A percentile compares a stretch with the other conserved stretches of the same genome.
Conservation (phyloP, 2,888 invertebrate species). For the Byasa hedistus region DNA sequence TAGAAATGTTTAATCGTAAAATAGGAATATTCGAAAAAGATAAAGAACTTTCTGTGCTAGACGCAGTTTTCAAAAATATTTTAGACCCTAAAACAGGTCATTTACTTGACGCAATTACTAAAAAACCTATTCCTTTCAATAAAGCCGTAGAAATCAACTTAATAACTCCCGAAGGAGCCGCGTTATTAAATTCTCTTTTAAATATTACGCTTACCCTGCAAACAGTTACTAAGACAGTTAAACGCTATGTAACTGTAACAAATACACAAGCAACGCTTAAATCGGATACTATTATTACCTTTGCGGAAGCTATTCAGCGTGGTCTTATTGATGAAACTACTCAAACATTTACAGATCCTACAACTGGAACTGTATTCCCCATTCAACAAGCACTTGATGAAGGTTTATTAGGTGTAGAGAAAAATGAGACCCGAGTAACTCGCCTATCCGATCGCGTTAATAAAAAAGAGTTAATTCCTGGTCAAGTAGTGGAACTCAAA, state of each 20-base stretch:
- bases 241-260: constrained; percentile 88
- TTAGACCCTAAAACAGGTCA: constrained; percentile 94
- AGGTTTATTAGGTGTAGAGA: constrained; percentile 84
- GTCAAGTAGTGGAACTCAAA: constrained; percentile 75
- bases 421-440: constrained; percentile 68
- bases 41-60: constrained; percentile 89
- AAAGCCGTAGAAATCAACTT: constrained; percentile 91
- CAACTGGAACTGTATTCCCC: constrained; percentile 85
- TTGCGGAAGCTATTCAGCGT: constrained; percentile 87
- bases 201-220: constrained; percentile 94
- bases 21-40: constrained; percentile 90
- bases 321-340: constrained; percentile 90
- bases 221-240: constrained; percentile 91
- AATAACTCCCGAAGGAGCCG: constrained; percentile 93
- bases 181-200: constrained; percentile 89
- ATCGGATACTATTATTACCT: constrained; percentile 82
- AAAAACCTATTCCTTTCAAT: constrained; percentile 88
- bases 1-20: constrained; percentile 90
- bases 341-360: constrained; percentile 88
- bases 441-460: constrained; percentile 63
- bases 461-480: constrained; percentile 66
- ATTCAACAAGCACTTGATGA: constrained; percentile 89
- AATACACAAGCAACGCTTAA: constrained; percentile 81
- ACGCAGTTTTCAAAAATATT: constrained; percentile 91
- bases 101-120: constrained; percentile 86